Base-by-base conservation (phyloP, 2,797 vertebrate species). In the Iguana delicatissima region DNA sequence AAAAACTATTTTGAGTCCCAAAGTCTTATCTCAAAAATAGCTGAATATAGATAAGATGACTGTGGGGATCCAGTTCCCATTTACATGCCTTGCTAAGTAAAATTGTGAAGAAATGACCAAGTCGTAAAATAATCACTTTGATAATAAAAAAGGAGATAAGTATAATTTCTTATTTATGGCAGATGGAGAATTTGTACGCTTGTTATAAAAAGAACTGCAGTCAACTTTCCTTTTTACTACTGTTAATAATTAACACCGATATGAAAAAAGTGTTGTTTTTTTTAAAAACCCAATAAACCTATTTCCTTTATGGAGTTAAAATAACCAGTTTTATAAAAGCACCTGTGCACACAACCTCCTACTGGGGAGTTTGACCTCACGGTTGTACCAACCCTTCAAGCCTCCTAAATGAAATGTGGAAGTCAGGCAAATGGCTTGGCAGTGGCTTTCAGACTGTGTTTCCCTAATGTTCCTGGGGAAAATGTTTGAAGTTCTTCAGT, bases 41-140 rank as follows among this genome's bases (percentile, higher is more conserved):
- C 50, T 84, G 89, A 77, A 0, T 29, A 0, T 89, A 89, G 9
- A 81, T 46, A 85, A 92, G 93, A 91, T 92, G 74, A 84, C 81
- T 80, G 83, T 90, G 77, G 76, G 84, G 92, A 95, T 93, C 90
- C 42, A 95, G 1, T 29, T 89, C 52, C 35, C 69, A 10, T 89
- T 92, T 85, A 85, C 89, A 46, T 86, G 7, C 89, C 91, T 95
- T 95, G 93, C 89, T 89, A 46, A 90, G 69, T 89, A 80, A 86
- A 82, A 22, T 59, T 86, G 52, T 46, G 20, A 52, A 85, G 89
- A 89, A 69, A 3, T 50, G 87, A 93, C 89, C 84, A 81, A 24
- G 88, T 88, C 91, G 86, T 94, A 92, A 94, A 94, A 90, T 92
- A 92, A 94, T 93, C 93, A 93, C 13, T 73, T 86, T 69, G 87